Evolutionary conservation across 1,140 invertebrate genomes (phyloP), one percentile per base, ranked within the genome.

Genomic region (Musca domestica): DNA sequence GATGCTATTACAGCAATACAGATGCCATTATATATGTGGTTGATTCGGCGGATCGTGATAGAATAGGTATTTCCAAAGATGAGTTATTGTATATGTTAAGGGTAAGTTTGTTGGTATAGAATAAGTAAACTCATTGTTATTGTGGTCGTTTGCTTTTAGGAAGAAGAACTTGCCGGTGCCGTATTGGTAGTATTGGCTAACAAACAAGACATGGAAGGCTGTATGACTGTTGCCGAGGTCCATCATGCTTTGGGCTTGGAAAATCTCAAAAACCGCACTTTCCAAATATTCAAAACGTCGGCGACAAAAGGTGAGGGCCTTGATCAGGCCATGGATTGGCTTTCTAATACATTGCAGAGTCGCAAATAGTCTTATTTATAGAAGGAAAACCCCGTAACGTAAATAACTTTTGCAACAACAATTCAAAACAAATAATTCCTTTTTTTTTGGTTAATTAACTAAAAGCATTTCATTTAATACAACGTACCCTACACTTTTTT

Each of bases 1-100:
- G 98, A 84, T 99, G 98, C 88, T 99, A 99, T 84, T 99, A 98
- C 84, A 96, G 96, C 65, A 99, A 99, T 84, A 99, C 98, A 81
- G 98, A 99, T 88, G 98, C 98, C 76, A 98, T 99, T 78, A 98
- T 99, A 76, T 99, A 99, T 86, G 98, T 99, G 47, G 97, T 99
- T 49, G 98, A 99, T 83, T 98, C 96, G 65, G 96, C 95, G 71
- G 98, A 99, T 84, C 90, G 93, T 83, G 98, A 99, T 86, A 87
- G 98, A 85, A 98, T 99, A 87, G 95, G 95, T 67, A 98, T 99
- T 84, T 98, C 96, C 48, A 99, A 98, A 89, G 95, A 98, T 85
- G 98, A 99, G 84, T 85, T 99, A 64, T 88, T 98, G 68, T 94
- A 95, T 74, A 99, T 99, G 96, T 87, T 98, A 79, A 90, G 95